These are phyloP conservation scores for Pantala flavescens DNA, from an alignment of 1,140 invertebrate genomes.

Conservation along the genomic window DNA sequence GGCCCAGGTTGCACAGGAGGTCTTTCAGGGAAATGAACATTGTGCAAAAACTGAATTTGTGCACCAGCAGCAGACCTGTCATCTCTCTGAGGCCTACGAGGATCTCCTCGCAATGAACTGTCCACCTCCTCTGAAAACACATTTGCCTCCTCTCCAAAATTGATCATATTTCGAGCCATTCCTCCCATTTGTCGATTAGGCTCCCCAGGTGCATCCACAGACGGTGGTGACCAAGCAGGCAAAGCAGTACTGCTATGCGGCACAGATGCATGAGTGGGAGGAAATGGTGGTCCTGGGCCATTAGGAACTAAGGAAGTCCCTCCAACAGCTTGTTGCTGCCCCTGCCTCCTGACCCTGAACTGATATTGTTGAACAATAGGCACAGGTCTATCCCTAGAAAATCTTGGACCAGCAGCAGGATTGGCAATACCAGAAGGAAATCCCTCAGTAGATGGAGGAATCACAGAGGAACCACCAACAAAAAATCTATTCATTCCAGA, in stretches of 20 bases:
- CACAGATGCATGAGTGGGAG: background rate
- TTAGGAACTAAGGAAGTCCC: background rate
- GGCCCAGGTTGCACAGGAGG: conserved; percentile 19
- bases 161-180: background rate
- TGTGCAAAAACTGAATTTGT: conserved; percentile 42
- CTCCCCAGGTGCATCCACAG: background rate
- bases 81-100: background rate
- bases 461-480: background rate
- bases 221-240: background rate
- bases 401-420: background rate
- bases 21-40: conserved; percentile 40
- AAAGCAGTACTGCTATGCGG: background rate
- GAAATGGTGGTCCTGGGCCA: background rate
- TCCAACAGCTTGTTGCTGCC: background rate
- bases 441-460: background rate
- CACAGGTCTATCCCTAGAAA: background rate
- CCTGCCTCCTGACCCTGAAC: background rate
- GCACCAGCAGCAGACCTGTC: background rate
- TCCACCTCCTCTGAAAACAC: background rate
- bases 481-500: background rate
- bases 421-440: background rate
- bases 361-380: background rate
- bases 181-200: background rate
- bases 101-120: background rate
- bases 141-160: background rate